Base-by-base conservation (phyloP, 2,888 invertebrate species). In the Furcula furcula region DNA sequence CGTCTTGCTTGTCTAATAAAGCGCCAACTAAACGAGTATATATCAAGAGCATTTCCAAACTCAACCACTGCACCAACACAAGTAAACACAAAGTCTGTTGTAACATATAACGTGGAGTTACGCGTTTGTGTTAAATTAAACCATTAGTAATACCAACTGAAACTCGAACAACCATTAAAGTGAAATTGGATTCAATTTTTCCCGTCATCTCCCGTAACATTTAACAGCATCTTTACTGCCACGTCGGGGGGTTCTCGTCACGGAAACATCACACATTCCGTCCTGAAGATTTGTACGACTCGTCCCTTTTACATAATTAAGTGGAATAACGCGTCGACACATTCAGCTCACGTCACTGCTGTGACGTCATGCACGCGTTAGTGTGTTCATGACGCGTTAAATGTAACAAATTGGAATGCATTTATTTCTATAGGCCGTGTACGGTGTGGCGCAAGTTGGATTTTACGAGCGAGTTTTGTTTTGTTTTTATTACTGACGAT, bases 301-400 rank as follows among this genome's bases (percentile, higher is more conserved):
- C 16, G 28, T 28, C 43, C 49, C 32, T 53, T 35, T 60, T 55
- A 47, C 55, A 53, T 54, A 64, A 66, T 66, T 61, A 60, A 63
- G 54, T 49, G 46, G 41, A 45, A 51, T 37, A 43, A 46, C 37
- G 34, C 26, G 28, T 19, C n/a, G 15, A 29, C 33, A 45, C 26
- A 33, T 26, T 28, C 15, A 31, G 5, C 19, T 22, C 29, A 29
- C n/a, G 29, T 36, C 35, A 23, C 23, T 7, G 1, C 7, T 7
- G 25, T 13, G 26, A 14, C 26, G 26, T 26, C 36, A 37, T n/a
- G n/a, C n/a, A n/a, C n/a, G n/a, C n/a, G n/a, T n/a, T n/a, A n/a
- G n/a, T n/a, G n/a, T n/a, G n/a, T n/a, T 29, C 43, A 36, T 35
- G 43, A 40, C 46, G 38, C 36, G 40, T 45, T 40, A 36, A 45